phyloP scores from a whole-genome alignment of 35 echinoderm and acorn worm genomes.

The Amphiura filiformis region DNA sequence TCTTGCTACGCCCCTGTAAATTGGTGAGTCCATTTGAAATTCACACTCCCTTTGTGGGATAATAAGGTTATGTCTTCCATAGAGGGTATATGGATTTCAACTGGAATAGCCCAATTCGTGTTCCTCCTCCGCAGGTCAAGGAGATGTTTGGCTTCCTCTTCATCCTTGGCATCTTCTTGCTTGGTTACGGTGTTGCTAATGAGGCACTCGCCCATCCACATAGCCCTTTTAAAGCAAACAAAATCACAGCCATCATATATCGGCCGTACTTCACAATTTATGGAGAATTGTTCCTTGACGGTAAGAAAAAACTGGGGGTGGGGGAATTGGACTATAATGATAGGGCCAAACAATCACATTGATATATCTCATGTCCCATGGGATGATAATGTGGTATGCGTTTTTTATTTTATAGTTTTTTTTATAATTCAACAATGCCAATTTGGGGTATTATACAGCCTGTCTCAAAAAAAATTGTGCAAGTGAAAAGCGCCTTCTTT shows the following conservation, averaged over 20 bases:
- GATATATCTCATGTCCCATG: neutral
- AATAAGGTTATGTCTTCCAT: too few species aligned
- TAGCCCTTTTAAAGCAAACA: neutral
- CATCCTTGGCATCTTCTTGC: slow-evolving; percentile 57
- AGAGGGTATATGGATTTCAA: too few species aligned
- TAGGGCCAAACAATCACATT: neutral
- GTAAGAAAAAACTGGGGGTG: too few species aligned
- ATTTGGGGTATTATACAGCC: too few species aligned
- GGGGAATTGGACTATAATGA: slow-evolving; percentile 28
- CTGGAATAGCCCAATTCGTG: too few species aligned
- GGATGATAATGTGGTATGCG: neutral
- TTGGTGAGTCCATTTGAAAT: too few species aligned
- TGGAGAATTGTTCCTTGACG: slow-evolving; percentile 72
- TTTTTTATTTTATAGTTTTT: neutral
- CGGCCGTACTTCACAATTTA: slow-evolving; percentile 86
- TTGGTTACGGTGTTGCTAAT: slow-evolving; percentile 72
- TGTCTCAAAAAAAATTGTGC: too few species aligned
- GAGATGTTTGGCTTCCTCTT: slow-evolving; percentile 62
- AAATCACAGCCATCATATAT: slow-evolving; percentile 42
- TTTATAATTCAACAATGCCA: too few species aligned
- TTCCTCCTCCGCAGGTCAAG: slow-evolving; percentile 44
- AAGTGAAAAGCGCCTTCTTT: too few species aligned
- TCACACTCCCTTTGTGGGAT: neutral
- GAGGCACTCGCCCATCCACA: slow-evolving; percentile 59
- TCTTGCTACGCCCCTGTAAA: too few species aligned